Conservation (phyloP, 2,888 invertebrate genomes). For the Portevinia maculata region DNA sequence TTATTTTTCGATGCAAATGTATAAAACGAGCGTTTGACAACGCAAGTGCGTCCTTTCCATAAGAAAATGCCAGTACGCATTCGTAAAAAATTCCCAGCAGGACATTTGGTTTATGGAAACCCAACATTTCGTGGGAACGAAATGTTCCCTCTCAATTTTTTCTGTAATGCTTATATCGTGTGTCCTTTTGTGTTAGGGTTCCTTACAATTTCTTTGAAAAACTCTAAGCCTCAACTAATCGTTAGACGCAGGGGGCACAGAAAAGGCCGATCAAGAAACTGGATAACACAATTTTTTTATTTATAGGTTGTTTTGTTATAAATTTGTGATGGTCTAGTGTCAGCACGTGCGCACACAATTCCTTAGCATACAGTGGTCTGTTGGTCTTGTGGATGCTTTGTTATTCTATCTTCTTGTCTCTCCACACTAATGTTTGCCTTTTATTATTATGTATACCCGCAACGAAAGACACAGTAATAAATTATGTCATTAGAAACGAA, state of each 20-base stretch:
- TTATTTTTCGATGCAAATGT: too few relatives aligned
- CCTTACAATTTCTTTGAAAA: slow-evolving; percentile 34
- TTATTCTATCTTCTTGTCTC: slow-evolving; percentile 3
- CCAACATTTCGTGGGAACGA: slow-evolving; percentile 51
- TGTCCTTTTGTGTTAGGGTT: slow-evolving; percentile 58
- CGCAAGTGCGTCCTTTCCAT: slow-evolving; percentile 18
- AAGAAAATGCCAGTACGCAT: slow-evolving; percentile 15
- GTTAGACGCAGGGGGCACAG: slow-evolving; percentile 39
- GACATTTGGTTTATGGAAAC: slow-evolving; percentile 37
- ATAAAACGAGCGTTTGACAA: too few relatives aligned
- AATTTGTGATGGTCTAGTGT: slow-evolving; percentile 45
- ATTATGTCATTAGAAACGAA: slow-evolving; percentile 36
- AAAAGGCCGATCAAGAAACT: slow-evolving; percentile 28
- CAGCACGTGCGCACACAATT: slow-evolving; percentile 57
- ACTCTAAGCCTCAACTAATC: slow-evolving; percentile 40
- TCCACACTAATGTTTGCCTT: slow-evolving; percentile 25
- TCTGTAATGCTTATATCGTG: slow-evolving; percentile 29
- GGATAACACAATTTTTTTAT: slow-evolving; percentile 11
- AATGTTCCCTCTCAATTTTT: slow-evolving; percentile 16
- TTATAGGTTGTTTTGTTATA: slow-evolving; percentile 20
- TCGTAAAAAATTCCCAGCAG: neutral
- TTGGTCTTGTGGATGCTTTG: slow-evolving; percentile 1
- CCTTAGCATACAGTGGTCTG: neutral
- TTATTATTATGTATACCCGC: slow-evolving; percentile 14
- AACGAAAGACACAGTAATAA: slow-evolving; percentile 42